Percentiles rank a stretch among this genome's conserved stretches.
phyloP scores from a whole-genome alignment of 2,113 vertebrate species.

The Vireo altiloquus region DNA sequence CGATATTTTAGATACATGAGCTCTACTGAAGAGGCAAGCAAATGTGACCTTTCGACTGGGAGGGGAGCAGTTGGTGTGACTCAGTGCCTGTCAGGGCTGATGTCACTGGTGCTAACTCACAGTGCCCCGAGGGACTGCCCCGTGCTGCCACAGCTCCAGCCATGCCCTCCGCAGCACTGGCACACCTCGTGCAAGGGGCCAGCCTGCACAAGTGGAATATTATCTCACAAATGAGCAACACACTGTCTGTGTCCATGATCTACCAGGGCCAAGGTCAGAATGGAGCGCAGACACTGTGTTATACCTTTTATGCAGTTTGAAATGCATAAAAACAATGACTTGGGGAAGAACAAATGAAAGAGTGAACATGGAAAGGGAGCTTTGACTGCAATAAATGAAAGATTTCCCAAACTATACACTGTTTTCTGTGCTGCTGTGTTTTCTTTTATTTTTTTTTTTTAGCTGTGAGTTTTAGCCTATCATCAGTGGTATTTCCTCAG shows the following conservation, averaged over 20 bases:
- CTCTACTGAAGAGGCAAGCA: not conserved
- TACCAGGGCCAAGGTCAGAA: not conserved
- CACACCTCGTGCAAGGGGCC: not conserved
- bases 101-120: not conserved
- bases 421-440: not conserved
- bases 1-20: not conserved
- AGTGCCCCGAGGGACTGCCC: not conserved
- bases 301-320: not conserved
- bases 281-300: not conserved
- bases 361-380: not conserved
- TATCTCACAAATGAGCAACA: not conserved
- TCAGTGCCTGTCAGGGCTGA: not conserved
- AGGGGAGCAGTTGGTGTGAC: not conserved
- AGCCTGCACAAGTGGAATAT: not conserved
- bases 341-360: not conserved
- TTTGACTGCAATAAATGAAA: not conserved
- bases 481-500: not conserved
- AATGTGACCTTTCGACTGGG: not conserved
- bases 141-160: fast-evolving
- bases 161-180: not conserved
- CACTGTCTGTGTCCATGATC: fast-evolving
- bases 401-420: not conserved
- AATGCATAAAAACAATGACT: not conserved
- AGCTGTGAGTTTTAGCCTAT: not conserved
- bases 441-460: not conserved